Conservation (phyloP, 2,888 invertebrate genomes). For the Lithophane socia region DNA sequence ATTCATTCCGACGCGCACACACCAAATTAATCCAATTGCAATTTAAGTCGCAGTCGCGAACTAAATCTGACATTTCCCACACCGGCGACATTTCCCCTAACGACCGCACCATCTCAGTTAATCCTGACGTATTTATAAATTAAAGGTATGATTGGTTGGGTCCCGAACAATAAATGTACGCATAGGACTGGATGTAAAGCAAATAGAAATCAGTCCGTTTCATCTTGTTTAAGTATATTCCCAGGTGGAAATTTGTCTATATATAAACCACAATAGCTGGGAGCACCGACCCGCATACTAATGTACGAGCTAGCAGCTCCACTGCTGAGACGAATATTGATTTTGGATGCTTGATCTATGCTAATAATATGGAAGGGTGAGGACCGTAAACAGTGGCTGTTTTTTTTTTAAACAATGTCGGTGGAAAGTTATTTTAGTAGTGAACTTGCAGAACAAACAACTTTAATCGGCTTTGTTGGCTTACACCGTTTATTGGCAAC, state of each 20-base stretch:
- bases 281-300: slow-evolving; percentile 76
- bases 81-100: slow-evolving; percentile 16
- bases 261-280: slow-evolving; percentile 79
- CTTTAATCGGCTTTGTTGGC: slow-evolving; percentile 25
- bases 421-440: slow-evolving; percentile 34
- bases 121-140: slow-evolving; percentile 59
- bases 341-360: slow-evolving; percentile 55
- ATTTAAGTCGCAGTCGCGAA: slow-evolving; percentile 41
- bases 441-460: slow-evolving; percentile 28
- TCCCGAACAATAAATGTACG: slow-evolving; percentile 52
- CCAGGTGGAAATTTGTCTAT: slow-evolving; percentile 79
- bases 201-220: slow-evolving; percentile 75
- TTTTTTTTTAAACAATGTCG: slow-evolving; percentile 39
- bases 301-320: slow-evolving; percentile 69
- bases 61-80: slow-evolving; percentile 19
- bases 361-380: slow-evolving; percentile 52
- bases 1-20: slow-evolving; percentile 47
- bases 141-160: slow-evolving; percentile 65
- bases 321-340: slow-evolving; percentile 57
- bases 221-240: slow-evolving; percentile 74
- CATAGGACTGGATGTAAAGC: slow-evolving; percentile 65
- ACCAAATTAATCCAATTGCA: slow-evolving; percentile 48
- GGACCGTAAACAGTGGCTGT: slow-evolving; percentile 40
- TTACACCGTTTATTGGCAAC: not conserved
- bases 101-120: slow-evolving; percentile 53